phyloP scores from a whole-genome alignment of 2,888 invertebrate genomes.

The Agonum fuliginosum region DNA sequence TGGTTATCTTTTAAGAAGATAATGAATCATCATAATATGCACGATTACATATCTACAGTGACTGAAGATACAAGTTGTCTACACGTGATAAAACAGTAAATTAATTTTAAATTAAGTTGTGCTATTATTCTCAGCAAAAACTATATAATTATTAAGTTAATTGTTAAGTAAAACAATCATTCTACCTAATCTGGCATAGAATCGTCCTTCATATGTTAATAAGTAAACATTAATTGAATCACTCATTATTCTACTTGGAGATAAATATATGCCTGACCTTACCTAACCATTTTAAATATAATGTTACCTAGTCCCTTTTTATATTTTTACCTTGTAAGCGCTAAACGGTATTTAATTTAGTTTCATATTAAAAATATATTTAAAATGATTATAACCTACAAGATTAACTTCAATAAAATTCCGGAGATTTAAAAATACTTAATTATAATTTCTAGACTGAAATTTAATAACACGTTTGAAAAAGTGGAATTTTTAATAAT shows the following conservation, averaged over 20 bases:
- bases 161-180: neutral
- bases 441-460: too few relatives aligned
- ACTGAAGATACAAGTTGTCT: neutral
- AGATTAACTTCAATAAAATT: slow-evolving; percentile 1
- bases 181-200: neutral
- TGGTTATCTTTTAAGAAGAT: too few relatives aligned
- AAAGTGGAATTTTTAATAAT: too few relatives aligned
- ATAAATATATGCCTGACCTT: slow-evolving; percentile 22
- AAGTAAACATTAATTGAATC: slow-evolving; percentile 2
- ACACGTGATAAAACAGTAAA: neutral
- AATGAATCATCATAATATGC: too few relatives aligned
- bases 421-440: too few relatives aligned
- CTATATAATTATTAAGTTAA: slow-evolving; percentile 1
- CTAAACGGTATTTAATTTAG: neutral
- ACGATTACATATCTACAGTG: too few relatives aligned
- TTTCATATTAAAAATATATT: neutral
- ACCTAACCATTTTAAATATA: slow-evolving; percentile 12
- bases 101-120: slow-evolving; percentile 6
- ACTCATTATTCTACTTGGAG: too few relatives aligned
- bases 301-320: slow-evolving; percentile 9
- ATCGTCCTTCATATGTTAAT: neutral
- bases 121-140: neutral
- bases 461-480: too few relatives aligned
- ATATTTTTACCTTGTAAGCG: neutral
- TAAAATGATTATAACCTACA: neutral